A percentile compares a stretch with the other conserved stretches of the same genome.
phyloP scores from a whole-genome alignment of 2,797 vertebrate genomes.

The Tapera naevia region DNA sequence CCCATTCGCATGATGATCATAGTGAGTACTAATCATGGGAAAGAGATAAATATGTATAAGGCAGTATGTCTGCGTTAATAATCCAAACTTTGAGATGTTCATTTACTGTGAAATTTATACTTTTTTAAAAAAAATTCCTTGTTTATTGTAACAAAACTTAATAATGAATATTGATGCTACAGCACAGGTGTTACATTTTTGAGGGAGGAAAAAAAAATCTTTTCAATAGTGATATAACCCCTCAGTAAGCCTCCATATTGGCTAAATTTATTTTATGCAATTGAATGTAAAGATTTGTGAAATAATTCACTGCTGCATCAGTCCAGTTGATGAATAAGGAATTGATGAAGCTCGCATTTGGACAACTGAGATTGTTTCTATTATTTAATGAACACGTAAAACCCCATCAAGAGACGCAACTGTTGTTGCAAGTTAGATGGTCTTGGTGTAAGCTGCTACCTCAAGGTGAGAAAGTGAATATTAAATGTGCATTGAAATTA shows the following conservation, averaged over 20 bases:
- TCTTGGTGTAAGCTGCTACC: conserved; percentile 7
- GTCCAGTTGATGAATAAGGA: neutral
- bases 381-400: neutral
- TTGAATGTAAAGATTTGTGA: neutral
- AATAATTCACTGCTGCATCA: neutral
- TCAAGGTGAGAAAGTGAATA: conserved; percentile 39
- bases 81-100: neutral
- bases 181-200: neutral
- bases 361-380: neutral
- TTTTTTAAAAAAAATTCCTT: neutral
- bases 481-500: conserved; percentile 18
- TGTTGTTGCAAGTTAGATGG: neutral
- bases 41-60: neutral
- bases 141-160: neutral
- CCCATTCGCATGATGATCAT: accelerated
- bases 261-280: neutral
- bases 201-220: neutral
- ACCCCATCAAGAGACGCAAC: neutral
- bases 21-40: neutral
- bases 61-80: neutral
- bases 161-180: neutral
- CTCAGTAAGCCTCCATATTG: neutral
- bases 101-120: neutral
- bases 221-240: neutral
- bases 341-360: neutral